Base-by-base conservation (phyloP, 2,797 vertebrate species). In the Argentina silus region DNA sequence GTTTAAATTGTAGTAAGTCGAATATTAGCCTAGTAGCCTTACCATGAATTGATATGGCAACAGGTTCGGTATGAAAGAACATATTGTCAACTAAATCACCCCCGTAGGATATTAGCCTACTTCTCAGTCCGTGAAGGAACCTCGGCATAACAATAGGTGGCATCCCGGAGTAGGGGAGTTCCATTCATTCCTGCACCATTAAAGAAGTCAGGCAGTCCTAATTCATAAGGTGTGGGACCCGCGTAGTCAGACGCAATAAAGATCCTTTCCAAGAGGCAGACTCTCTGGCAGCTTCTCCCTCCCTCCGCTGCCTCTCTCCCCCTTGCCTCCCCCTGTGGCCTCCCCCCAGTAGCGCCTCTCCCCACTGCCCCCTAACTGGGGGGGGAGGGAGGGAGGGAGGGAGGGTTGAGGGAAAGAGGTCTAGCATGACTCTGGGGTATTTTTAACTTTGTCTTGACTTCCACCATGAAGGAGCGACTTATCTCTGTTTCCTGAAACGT, bases 381-480 rank as follows among this genome's bases (percentile, higher is more conserved):
- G 27, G 4, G 27, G 27, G 27, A 36, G 27, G 27, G 27, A n/a
- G n/a, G n/a, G n/a, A n/a, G n/a, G n/a, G 27, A 36, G 27, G 27
- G 27, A 36, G 27, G 27, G 27, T 17, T 77, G 69, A 67, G n/a
- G 64, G 65, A 70, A 63, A 66, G 79, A 75, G 70, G 69, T 75
- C 51, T 70, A 69, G 73, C 57, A 51, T 82, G 66, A 64, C 81
- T 36, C 27, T 53, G 47, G 67, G 66, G 72, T 83, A 83, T 83
- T 83, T 83, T 83, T 83, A 83, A 78, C 81, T 83, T 80, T 83
- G 78, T 75, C 56, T 57, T 57, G 23, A 57, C 56, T 61, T 61
- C 59, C 59, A 71, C 66, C 77, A 78, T 78, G 73, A 80, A 75
- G 72, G 75, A 76, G 67, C 65, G 75, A 64, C 62, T 72, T 27